Evolutionary conservation across 2,888 invertebrate species (phyloP), one percentile per base, ranked within the genome.

Genomic region (Gryllus longicercus): DNA sequence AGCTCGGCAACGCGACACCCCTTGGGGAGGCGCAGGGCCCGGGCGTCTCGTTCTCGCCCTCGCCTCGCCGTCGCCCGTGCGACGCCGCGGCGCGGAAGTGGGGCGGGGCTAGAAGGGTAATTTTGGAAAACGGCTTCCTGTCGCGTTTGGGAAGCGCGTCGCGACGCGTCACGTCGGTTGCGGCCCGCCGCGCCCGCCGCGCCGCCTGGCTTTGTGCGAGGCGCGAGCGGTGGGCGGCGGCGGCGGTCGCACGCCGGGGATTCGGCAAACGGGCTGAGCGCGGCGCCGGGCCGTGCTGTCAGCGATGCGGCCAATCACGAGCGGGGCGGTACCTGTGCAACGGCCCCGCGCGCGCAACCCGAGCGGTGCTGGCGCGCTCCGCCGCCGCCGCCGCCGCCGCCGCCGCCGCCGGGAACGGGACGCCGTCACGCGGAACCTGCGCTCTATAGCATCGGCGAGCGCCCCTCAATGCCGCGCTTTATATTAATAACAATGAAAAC

Each of bases 61-160:
- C 63, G 5, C 63, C 63, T 18, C 63, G 12, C 18, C 63, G 2
- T 18, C 16, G 16, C 63, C 63, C 18, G 12, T 18, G 16, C 16
- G 16, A 18, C 63, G 63, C 18, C 63, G 63, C 2, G 16, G 63
- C 18, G 63, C 63, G 63, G 63, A 63, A 16, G 63, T 63, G 12
- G 63, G 63, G 63, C 63, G 63, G 63, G 63, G 16, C 63, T 63
- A 63, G 63, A 63, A 63, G 63, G 63, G 63, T 63, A 63, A 63
- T 63, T 63, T 63, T 63, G 63, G 63, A 63, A 63, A 63, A 63
- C 63, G 63, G 63, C 63, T 63, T 63, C 63, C 63, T 63, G 63
- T 18, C 63, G 18, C 63, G 63, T 18, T 12, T 63, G 63, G 12
- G 18, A 63, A 63, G 63, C 63, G 3, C 63, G 63, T 18, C 63